Evolutionary conservation across 1,140 invertebrate genomes (phyloP).

Genomic region (Tetramorium parvispinum): DNA sequence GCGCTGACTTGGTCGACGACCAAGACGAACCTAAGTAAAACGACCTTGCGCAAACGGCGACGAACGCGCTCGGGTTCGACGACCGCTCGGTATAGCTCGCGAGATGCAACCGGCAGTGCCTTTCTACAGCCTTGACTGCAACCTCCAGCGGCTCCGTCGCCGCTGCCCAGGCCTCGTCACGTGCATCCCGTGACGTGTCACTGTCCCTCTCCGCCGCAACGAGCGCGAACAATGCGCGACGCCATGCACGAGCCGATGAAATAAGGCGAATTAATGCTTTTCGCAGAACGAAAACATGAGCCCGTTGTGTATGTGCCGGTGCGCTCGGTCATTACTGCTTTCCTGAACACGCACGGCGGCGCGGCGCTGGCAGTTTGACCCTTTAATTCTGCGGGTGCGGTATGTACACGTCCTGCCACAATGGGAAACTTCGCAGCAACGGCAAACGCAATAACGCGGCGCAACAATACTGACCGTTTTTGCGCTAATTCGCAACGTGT

Average conservation of each 20-base stretch:
- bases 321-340: background rate
- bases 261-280: conserved; percentile 10
- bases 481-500: conserved; percentile 12
- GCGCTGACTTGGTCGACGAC: conserved; percentile 32
- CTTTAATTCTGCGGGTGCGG: conserved; percentile 7
- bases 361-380: background rate
- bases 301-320: background rate
- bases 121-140: conserved; percentile 76
- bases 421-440: conserved; percentile 21
- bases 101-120: conserved; percentile 65
- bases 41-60: conserved; percentile 68
- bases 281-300: conserved; percentile 7
- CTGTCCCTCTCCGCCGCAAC: conserved; percentile 30
- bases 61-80: conserved; percentile 55
- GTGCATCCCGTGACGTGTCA: conserved; percentile 64
- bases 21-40: conserved; percentile 68
- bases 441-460: background rate
- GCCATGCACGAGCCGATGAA: background rate
- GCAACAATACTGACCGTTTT: conserved; percentile 29
- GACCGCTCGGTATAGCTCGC: conserved; percentile 57
- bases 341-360: background rate
- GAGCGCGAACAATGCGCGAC: background rate
- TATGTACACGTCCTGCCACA: background rate
- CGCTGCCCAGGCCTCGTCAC: conserved; percentile 49
- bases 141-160: conserved; percentile 58